Conservation (phyloP, 1,140 invertebrate species). For the Oscheius sp. region DNA sequence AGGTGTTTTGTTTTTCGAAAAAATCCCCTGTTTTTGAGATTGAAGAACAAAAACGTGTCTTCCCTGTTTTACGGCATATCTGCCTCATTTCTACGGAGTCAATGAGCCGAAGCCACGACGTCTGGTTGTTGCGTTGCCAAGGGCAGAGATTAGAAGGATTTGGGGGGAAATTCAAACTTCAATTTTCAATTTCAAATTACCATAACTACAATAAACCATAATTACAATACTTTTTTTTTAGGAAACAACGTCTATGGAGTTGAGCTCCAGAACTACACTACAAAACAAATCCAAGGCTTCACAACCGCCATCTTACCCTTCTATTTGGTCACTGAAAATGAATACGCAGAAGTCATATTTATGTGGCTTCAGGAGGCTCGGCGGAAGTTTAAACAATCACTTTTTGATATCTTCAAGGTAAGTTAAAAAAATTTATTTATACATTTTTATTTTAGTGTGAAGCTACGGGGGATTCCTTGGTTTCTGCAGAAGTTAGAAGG, state of each 20-base stretch:
- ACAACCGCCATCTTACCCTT: slow-evolving; percentile 56
- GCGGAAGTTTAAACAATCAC: slow-evolving; percentile 46
- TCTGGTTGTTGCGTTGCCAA: not conserved
- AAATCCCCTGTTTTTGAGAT: too few relatives aligned
- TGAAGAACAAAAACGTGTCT: not conserved
- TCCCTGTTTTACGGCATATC: too few relatives aligned
- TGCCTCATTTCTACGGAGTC: too few relatives aligned
- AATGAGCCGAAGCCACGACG: not conserved
- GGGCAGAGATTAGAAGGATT: too few relatives aligned
- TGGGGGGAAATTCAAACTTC: too few relatives aligned
- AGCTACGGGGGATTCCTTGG: slow-evolving; percentile 57
- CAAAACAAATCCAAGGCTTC: slow-evolving; percentile 45
- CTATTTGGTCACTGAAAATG: slow-evolving; percentile 53
- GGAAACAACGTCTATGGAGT: slow-evolving; percentile 58
- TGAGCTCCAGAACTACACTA: slow-evolving; percentile 39
- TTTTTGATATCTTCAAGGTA: slow-evolving; percentile 54
- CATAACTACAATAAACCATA: too few relatives aligned
- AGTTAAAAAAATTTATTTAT: not conserved
- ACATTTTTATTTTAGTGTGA: slow-evolving; percentile 48
- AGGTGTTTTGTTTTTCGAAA: too few relatives aligned
- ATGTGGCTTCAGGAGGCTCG: slow-evolving; percentile 52
- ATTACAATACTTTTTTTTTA: slow-evolving; percentile 36
- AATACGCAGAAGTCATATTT: slow-evolving; percentile 42
- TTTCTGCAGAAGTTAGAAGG: slow-evolving; percentile 52
- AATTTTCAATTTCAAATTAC: too few relatives aligned